These are phyloP conservation scores for Manis javanica DNA, from an alignment of 2,797 vertebrate species.

Conservation along the genomic window DNA sequence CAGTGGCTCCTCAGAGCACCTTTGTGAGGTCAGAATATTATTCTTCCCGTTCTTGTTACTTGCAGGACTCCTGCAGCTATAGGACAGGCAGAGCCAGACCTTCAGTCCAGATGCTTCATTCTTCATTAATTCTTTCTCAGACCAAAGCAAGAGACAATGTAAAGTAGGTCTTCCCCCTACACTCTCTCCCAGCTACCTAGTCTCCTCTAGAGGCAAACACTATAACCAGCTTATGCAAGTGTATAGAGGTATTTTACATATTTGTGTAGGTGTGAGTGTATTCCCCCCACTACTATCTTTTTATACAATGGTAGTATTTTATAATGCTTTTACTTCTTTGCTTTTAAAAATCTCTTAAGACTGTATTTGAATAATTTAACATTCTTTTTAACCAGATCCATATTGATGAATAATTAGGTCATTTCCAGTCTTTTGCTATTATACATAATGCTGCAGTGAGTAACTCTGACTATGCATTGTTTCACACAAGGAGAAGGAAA, in stretches of 20 bases:
- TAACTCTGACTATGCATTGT: background rate
- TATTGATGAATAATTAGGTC: background rate
- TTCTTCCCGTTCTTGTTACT: background rate
- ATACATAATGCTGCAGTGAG: background rate
- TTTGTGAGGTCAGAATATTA: background rate
- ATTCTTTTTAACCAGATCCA: background rate
- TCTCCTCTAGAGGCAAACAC: background rate
- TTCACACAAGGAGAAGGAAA: background rate
- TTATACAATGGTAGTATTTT: background rate
- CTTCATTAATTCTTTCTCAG: background rate
- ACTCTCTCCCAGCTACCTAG: too few species aligned
- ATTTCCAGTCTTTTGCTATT: background rate
- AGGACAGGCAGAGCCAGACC: background rate
- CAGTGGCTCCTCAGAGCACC: background rate
- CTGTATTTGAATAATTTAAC: background rate
- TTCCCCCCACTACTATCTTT: background rate
- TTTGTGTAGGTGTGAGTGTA: background rate
- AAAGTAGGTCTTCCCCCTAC: background rate
- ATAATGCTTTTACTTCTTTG: background rate
- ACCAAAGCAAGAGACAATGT: background rate
- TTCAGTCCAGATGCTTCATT: accelerated
- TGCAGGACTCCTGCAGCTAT: too few species aligned
- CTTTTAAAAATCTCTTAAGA: background rate
- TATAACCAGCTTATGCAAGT: background rate
- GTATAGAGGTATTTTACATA: background rate